Evolutionary conservation across 2,797 vertebrate genomes (phyloP).

Genomic region (Pteronotus mesoamericanus): DNA sequence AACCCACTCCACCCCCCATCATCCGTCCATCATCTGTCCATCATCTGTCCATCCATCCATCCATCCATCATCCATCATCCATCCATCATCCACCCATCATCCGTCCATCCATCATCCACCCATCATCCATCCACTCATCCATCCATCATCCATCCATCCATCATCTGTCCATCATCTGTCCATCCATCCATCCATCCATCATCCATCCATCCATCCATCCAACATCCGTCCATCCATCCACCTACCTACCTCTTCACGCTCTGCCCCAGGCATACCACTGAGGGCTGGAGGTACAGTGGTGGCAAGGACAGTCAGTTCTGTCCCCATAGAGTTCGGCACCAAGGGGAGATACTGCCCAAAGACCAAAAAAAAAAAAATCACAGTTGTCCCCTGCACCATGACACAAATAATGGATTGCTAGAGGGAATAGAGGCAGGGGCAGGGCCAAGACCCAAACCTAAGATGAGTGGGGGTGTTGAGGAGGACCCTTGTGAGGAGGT

Average conservation of each 20-base stretch:
- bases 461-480: too few relatives aligned
- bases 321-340: not conserved
- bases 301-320: not conserved
- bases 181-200: rapidly evolving
- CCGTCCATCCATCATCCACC: not conserved
- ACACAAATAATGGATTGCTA: not conserved
- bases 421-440: not conserved
- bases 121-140: rapidly evolving
- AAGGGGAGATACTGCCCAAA: not conserved
- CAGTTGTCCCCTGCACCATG: not conserved
- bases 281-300: not conserved
- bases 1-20: too few relatives aligned
- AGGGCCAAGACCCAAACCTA: not conserved
- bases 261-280: not conserved
- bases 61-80: too few relatives aligned
- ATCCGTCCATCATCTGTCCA: too few relatives aligned
- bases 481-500: not conserved
- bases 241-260: not conserved
- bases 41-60: too few relatives aligned
- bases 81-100: rapidly evolving
- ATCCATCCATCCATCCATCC: too few relatives aligned
- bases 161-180: rapidly evolving
- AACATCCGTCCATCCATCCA: rapidly evolving
- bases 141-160: not conserved
- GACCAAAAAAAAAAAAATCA: not conserved